Conservation (phyloP, 2,888 invertebrate species). For the Candidula unifasciata region DNA sequence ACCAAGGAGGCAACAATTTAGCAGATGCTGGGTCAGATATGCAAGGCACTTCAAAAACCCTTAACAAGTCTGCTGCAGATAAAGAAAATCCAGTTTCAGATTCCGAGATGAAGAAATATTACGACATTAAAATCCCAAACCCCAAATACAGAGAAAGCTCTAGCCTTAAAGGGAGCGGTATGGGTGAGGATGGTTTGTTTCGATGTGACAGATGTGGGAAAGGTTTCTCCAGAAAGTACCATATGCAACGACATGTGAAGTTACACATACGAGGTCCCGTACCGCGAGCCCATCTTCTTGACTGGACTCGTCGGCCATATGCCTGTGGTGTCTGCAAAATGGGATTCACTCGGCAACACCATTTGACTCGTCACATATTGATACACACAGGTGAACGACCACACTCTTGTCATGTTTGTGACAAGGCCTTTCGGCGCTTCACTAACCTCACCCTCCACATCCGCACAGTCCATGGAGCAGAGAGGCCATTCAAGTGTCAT, state of each 20-base stretch:
- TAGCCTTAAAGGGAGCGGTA: background rate
- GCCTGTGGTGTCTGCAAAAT: conserved; percentile 52
- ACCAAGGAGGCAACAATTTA: background rate
- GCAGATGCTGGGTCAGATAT: conserved; percentile 8
- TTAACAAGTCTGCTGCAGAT: background rate
- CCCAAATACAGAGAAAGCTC: conserved; percentile 25
- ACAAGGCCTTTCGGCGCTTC: conserved; percentile 49
- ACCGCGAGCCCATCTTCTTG: conserved; percentile 47
- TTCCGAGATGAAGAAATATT: conserved; percentile 46
- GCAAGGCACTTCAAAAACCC: background rate
- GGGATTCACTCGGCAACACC: conserved; percentile 51
- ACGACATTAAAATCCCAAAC: conserved; percentile 47
- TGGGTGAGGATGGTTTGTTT: conserved; percentile 41
- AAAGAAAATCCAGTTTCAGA: conserved; percentile 20
- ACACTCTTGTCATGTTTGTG: conserved; percentile 48
- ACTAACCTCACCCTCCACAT: conserved; percentile 50
- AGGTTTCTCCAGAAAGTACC: conserved; percentile 49
- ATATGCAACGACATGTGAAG: conserved; percentile 50
- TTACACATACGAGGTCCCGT: conserved; percentile 48
- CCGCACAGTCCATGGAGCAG: conserved; percentile 48
- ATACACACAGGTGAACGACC: conserved; percentile 52
- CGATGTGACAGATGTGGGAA: conserved; percentile 44
- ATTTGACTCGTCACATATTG: conserved; percentile 50
- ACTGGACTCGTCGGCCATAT: conserved; percentile 51
- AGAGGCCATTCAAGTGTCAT: conserved; percentile 46